A percentile compares a stretch with the other conserved stretches of the same genome.
Evolutionary conservation across 2,113 vertebrate genomes (phyloP).

Genomic region (Corapipo altera): DNA sequence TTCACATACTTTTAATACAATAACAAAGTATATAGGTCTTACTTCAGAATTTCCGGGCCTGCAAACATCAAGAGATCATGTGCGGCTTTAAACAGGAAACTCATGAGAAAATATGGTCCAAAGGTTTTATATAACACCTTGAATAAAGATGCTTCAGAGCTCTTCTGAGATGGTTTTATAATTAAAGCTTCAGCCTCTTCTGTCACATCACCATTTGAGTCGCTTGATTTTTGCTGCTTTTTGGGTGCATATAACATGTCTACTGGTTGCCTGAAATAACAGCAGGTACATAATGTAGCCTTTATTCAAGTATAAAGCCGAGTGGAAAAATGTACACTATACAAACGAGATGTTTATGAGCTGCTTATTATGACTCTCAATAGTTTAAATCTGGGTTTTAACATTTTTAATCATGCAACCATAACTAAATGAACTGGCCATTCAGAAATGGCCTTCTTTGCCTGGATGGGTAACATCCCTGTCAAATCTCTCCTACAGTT

Average conservation of each 20-base stretch:
- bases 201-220: slow-evolving; percentile 60
- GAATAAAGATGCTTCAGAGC: slow-evolving; percentile 83
- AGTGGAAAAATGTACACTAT: neutral
- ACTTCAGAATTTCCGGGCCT: slow-evolving; percentile 90
- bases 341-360: neutral
- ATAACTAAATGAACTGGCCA: neutral
- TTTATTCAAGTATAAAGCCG: neutral
- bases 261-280: slow-evolving; percentile 55
- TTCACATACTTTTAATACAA: neutral
- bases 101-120: slow-evolving; percentile 94
- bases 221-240: slow-evolving; percentile 31
- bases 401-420: neutral
- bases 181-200: slow-evolving; percentile 90
- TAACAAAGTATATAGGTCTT: slow-evolving; percentile 19
- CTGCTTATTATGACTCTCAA: neutral
- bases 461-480: neutral
- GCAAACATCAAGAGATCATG: slow-evolving; percentile 96
- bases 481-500: neutral
- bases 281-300: neutral
- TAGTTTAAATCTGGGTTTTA: neutral
- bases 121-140: slow-evolving; percentile 90
- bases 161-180: slow-evolving; percentile 72
- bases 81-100: slow-evolving; percentile 88
- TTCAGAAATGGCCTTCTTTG: neutral
- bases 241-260: slow-evolving; percentile 77